These are phyloP conservation scores for Eustalomyia histrio DNA, from an alignment of 2,888 invertebrate species.

Conservation along the genomic window DNA sequence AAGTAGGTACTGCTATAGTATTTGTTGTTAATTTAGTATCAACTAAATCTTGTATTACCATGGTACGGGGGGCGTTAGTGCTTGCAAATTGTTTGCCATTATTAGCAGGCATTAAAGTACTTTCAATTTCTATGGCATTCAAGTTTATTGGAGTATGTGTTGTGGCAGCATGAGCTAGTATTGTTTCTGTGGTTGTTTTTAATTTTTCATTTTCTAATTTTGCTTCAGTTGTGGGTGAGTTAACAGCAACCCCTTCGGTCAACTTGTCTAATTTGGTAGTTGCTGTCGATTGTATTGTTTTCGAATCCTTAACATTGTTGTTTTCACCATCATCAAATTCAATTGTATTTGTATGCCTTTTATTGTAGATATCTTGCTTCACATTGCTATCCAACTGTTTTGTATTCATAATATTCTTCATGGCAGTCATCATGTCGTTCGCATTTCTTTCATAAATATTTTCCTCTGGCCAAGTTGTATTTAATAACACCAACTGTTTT, in stretches of 20 bases:
- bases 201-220: background rate
- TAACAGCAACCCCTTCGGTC: background rate
- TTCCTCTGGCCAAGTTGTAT: background rate
- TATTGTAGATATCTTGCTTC: slow-evolving; percentile 2
- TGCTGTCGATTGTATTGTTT: background rate
- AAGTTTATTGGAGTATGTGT: background rate
- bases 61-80: background rate
- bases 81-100: background rate
- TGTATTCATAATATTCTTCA: slow-evolving; percentile 32
- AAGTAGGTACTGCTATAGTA: background rate
- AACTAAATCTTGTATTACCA: slow-evolving; percentile 19
- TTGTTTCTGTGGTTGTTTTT: background rate
- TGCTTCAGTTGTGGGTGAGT: background rate
- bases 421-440: background rate
- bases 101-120: background rate
- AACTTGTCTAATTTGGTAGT: no score
- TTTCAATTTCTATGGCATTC: background rate
- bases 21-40: slow-evolving; percentile 34
- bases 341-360: slow-evolving; percentile 8
- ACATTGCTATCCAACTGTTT: slow-evolving; percentile 20
- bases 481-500: background rate
- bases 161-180: no score
- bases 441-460: background rate
- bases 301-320: background rate
- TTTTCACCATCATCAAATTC: background rate